Evolutionary conservation across 2,113 vertebrate genomes (phyloP).

Genomic region (Petrocephalus microphthalmus): DNA sequence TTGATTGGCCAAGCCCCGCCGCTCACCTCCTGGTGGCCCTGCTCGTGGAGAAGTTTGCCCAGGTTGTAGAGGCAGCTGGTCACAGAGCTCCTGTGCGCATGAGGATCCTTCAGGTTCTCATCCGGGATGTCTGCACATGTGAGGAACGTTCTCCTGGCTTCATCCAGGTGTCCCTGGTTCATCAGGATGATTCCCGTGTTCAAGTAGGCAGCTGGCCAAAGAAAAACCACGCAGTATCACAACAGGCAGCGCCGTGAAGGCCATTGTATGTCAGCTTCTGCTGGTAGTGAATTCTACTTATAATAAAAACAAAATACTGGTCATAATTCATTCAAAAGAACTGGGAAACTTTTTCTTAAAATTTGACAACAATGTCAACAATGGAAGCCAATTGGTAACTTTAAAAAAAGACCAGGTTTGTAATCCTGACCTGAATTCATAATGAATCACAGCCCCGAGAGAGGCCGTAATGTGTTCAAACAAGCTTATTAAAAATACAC

Average conservation of each 20-base stretch:
- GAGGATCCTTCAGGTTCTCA: slow-evolving; percentile 96
- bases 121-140: slow-evolving; percentile 96
- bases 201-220: slow-evolving; percentile 84
- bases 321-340: neutral
- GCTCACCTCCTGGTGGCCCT: slow-evolving; percentile 85
- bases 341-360: neutral
- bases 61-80: slow-evolving; percentile 97
- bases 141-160: slow-evolving; percentile 84
- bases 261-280: neutral
- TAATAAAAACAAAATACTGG: neutral
- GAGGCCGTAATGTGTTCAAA: slow-evolving; percentile 36
- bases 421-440: slow-evolving; percentile 33
- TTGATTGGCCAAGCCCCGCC: neutral
- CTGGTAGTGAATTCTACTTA: neutral
- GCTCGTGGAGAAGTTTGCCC: slow-evolving; percentile 94
- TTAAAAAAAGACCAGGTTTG: neutral
- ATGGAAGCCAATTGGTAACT: neutral
- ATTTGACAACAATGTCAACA: slow-evolving; percentile 37
- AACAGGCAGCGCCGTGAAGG: neutral
- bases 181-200: slow-evolving; percentile 97
- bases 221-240: neutral
- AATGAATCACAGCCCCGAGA: slow-evolving; percentile 32
- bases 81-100: slow-evolving; percentile 95
- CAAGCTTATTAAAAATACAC: neutral
- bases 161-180: slow-evolving; percentile 89